These are phyloP conservation scores for Amphipyra berbera DNA, from an alignment of 2,888 invertebrate species.

Conservation along the genomic window DNA sequence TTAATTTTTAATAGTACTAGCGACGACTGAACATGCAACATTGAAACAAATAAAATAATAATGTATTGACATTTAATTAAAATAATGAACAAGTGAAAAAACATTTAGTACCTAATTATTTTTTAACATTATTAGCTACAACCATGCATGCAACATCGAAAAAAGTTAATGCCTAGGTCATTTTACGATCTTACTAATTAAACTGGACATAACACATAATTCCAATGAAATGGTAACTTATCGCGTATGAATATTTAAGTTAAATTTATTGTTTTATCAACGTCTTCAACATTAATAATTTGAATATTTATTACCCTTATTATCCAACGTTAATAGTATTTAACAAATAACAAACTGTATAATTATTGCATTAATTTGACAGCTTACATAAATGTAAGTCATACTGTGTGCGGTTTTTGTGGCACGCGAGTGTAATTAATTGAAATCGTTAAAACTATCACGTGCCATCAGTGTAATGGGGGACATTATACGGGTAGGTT, in stretches of 20 bases:
- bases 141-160: neutral
- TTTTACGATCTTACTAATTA: constrained; percentile 2
- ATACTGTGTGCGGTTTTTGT: constrained; percentile 45
- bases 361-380: constrained; percentile 55
- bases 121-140: neutral
- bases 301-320: constrained; percentile 54
- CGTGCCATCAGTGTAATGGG: constrained; percentile 52
- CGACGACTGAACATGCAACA: neutral
- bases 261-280: constrained; percentile 36
- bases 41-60: constrained; percentile 5
- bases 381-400: constrained; percentile 44
- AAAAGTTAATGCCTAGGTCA: constrained; percentile 2
- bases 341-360: constrained; percentile 43
- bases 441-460: constrained; percentile 56
- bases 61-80: neutral
- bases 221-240: constrained; percentile 14
- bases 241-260: constrained; percentile 18
- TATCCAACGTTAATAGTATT: constrained; percentile 33
- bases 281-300: constrained; percentile 23
- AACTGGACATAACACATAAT: constrained; percentile 15
- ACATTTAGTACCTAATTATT: neutral
- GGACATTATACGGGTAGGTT: constrained; percentile 58
- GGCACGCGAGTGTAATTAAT: constrained; percentile 58
- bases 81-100: neutral
- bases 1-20: neutral